Base-by-base conservation (phyloP, 2,113 vertebrate species). In the Pristiophorus japonicus region DNA sequence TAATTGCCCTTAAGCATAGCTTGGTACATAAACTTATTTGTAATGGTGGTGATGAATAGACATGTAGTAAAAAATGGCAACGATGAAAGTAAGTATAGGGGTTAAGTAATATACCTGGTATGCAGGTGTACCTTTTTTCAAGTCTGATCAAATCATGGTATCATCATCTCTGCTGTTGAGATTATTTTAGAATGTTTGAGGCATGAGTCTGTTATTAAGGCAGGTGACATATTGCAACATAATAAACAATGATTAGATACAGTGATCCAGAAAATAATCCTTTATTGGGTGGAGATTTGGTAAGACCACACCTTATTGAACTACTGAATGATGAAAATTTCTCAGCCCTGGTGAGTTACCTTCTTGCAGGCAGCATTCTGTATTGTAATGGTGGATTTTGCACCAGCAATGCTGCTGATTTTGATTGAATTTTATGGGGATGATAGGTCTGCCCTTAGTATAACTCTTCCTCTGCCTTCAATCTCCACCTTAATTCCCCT, bases 261-360 rank as follows among this genome's bases (percentile, higher is more conserved):
- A 90, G 30, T 62, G 62, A 59, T 91, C 87, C 55, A 91, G 51
- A 62, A 59, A 81, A 81, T 81, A 91, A 91, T 91, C 12, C 55
- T 55, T 91, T 20, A 34, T 91, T 62, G 87, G 27, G 51, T 91
- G 87, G 85, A 55, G 55, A n/a, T 59, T 88, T 88, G 47, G 47
- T 55, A 88, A 45, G 67, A 27, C 27, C 38, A 27, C 22, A 27
- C 18, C 45, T 27, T 45, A 8, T 4, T 62, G 12, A 91, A 62
- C 27, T 59, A 18, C 55, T 90, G 55, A 90, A 90, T 62, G 14
- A 91, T n/a, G 14, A 62, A 91, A 12, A 1, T 47, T 5, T 51
- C 24, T 14, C 34, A 78, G 45, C 45, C n/a, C 42, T 85, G n/a
- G 30, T 30, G 34, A 75, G 30, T 75, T 75, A 75, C 73, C 11